Evolutionary conservation across 2,888 invertebrate genomes (phyloP).

Genomic region (Parochlus steinenii): DNA sequence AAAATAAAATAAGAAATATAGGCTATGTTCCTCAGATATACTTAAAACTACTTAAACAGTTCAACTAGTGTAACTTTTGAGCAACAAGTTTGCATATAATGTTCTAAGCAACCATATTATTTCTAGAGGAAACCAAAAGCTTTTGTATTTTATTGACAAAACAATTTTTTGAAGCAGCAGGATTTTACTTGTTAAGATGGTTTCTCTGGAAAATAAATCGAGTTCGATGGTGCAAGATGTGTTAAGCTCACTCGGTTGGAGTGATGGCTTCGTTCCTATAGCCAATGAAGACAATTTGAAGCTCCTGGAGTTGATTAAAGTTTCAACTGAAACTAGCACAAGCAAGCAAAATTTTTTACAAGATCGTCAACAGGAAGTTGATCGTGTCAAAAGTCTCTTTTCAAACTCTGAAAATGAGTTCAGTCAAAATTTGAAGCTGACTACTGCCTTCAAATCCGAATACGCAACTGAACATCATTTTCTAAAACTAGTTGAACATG

Average conservation of each 20-base stretch:
- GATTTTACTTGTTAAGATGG: background rate
- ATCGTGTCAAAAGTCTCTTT: conserved; percentile 32
- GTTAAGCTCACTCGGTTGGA: conserved; percentile 54
- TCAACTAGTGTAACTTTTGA: too few species aligned
- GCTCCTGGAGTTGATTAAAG: conserved; percentile 30
- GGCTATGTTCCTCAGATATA: too few species aligned
- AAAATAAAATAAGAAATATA: too few species aligned
- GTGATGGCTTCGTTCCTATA: conserved; percentile 62
- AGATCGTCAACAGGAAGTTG: conserved; percentile 28
- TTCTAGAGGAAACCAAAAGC: too few species aligned
- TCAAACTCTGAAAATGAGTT: conserved; percentile 35
- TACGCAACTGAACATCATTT: conserved; percentile 47
- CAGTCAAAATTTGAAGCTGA: conserved; percentile 42
- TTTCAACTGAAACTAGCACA: conserved; percentile 31
- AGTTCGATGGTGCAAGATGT: conserved; percentile 36
- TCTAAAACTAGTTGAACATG: conserved; percentile 25
- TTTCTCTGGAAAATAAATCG: background rate
- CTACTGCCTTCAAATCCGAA: conserved; percentile 51
- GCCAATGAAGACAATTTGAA: conserved; percentile 53
- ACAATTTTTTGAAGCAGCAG: background rate
- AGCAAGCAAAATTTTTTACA: conserved; percentile 32
- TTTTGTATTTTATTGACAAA: too few species aligned
- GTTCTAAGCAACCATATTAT: too few species aligned
- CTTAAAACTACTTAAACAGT: too few species aligned
- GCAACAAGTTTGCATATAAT: too few species aligned